Percentiles rank a stretch among this genome's conserved stretches.
phyloP scores from a whole-genome alignment of 2,797 vertebrate species.

The Rachycentron canadum region DNA sequence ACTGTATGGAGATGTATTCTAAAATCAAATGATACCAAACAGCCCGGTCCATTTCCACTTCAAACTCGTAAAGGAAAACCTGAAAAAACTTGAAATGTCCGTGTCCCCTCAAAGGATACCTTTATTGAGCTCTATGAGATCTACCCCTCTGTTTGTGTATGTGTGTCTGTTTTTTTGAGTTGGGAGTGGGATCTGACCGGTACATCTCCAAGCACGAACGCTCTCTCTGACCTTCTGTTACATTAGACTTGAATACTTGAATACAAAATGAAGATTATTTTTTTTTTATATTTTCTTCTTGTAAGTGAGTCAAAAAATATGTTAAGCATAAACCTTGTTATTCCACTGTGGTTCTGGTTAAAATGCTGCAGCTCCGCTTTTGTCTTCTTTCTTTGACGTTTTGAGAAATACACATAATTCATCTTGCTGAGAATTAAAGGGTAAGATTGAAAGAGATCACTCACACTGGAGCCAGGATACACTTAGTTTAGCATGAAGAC shows the following conservation, averaged over 20 bases:
- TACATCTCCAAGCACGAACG: constrained; percentile 10
- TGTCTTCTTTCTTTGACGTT: background rate
- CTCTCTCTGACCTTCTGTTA: constrained; percentile 10
- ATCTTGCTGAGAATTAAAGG: background rate
- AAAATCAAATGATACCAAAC: background rate
- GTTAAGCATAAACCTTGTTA: background rate
- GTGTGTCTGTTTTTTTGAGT: constrained; percentile 30
- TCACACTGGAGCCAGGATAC: background rate
- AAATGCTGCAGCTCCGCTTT: background rate
- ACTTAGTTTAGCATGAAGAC: background rate
- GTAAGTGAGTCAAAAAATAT: background rate
- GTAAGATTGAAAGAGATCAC: background rate
- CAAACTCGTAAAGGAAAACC: constrained; percentile 38
- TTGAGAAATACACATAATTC: background rate
- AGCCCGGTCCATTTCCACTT: constrained; percentile 29
- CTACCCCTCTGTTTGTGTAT: constrained; percentile 29
- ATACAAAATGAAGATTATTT: background rate
- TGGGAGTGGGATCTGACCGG: constrained; percentile 14
- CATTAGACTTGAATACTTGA: background rate
- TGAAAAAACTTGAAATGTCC: constrained; percentile 60
- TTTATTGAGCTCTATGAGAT: constrained; percentile 65
- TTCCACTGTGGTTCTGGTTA: background rate
- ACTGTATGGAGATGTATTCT: background rate
- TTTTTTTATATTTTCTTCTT: background rate
- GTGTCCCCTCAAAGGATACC: constrained; percentile 57